phyloP scores from a whole-genome alignment of 2,113 vertebrate genomes.

The Cheirogaleus medius region DNA sequence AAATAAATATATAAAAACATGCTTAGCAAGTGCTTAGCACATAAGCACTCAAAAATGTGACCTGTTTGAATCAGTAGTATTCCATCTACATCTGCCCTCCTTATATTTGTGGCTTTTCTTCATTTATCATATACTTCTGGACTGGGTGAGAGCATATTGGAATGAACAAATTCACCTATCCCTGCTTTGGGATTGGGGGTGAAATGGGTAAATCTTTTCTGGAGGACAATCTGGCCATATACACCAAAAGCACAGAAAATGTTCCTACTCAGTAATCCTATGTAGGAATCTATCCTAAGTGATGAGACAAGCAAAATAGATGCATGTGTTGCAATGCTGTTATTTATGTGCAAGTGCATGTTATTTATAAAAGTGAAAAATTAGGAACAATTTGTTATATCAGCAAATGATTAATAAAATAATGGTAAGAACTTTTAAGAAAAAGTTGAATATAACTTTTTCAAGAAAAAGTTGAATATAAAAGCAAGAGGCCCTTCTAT shows the following conservation, averaged over 20 bases:
- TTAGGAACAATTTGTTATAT: background rate
- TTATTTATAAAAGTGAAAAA: background rate
- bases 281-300: background rate
- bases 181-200: background rate
- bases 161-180: background rate
- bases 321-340: too few species aligned
- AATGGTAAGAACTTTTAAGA: background rate
- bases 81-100: background rate
- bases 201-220: background rate
- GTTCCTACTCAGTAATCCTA: background rate
- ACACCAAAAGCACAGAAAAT: background rate
- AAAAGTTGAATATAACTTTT: constrained; percentile 6
- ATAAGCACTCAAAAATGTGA: background rate
- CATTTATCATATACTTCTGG: background rate
- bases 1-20: background rate
- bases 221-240: background rate
- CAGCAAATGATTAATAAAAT: background rate
- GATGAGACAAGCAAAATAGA: background rate
- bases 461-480: background rate
- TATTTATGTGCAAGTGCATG: background rate
- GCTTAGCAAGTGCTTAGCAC: background rate
- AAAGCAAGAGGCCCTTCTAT: background rate
- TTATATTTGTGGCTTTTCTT: background rate
- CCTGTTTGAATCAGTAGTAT: background rate
- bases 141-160: background rate